Base-by-base conservation (phyloP, 2,888 invertebrate genomes). In the Stenotaenia linearis region DNA sequence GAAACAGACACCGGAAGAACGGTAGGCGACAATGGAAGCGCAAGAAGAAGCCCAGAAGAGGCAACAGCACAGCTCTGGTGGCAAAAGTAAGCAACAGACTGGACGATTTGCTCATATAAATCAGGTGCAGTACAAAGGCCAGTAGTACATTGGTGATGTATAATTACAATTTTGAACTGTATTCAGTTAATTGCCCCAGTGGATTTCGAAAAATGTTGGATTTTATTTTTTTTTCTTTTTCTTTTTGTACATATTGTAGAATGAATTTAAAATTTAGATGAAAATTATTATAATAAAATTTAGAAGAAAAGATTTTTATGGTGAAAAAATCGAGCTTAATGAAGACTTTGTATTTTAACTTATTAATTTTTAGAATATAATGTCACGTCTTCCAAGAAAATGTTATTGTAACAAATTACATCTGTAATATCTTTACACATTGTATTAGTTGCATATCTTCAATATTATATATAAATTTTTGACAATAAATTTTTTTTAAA, bases 291-390 rank as follows among this genome's bases (percentile, higher is more conserved):
- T 5, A 61, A 61, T 25, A 25, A 23, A 61, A 61, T 61, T 15
- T 61, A 61, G 61, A 61, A 23, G 12, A 21, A 12, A 61, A 56
- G 18, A 61, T 5, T 25, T 23, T 61, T 25, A 7, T 25, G 10
- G 25, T 15, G 23, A 25, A 28, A 28, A 56, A 56, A 56, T 23
- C 25, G 61, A 61, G 61, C 61, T 61, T 61, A 61, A 23, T 25
- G 61, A 61, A 61, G 61, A 61, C 61, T 61, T 61, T 61, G 61
- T 61, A 61, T 61, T 61, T 61, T 61, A 61, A 61, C 61, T 61
- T 61, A 61, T 61, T 61, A 45, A 45, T 45, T 45, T 45, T n/a
- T 45, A 61, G 61, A 61, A 61, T 15, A 45, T 45, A 23, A 25
- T 61, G 25, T 61, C 23, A 61, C 10, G 61, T 61, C 61, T 61